Conservation (phyloP, 53 echinoderm and acorn worm species). For the Stichopus horrens region DNA sequence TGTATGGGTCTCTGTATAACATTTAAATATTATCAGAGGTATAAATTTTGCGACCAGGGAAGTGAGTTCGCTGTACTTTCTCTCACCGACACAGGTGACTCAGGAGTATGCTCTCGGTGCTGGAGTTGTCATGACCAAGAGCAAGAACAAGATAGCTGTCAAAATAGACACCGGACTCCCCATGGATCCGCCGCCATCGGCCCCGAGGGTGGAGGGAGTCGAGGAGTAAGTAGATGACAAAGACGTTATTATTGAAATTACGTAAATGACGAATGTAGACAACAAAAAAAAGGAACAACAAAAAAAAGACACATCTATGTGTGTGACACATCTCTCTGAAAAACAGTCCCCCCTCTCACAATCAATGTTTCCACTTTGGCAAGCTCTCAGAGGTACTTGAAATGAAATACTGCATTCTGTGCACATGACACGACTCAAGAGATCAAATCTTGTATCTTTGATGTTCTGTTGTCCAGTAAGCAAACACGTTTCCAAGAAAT, state of each 20-base stretch:
- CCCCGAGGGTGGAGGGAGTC: background rate
- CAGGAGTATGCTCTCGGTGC: constrained; percentile 72
- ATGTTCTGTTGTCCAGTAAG: too few relatives aligned
- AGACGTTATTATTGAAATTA: background rate
- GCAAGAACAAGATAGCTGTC: constrained; percentile 82
- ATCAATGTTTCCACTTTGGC: background rate
- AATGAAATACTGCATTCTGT: too few relatives aligned
- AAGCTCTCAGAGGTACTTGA: too few relatives aligned
- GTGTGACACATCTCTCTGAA: background rate
- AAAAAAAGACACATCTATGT: too few relatives aligned
- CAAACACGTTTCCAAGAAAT: too few relatives aligned
- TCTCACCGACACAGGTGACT: constrained; percentile 35
- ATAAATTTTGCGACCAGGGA: too few relatives aligned
- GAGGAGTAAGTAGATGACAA: constrained; percentile 5
- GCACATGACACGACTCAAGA: too few relatives aligned
- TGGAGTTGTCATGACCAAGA: constrained; percentile 80
- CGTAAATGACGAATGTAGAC: background rate
- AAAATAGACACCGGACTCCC: constrained; percentile 78
- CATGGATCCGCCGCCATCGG: constrained; percentile 40
- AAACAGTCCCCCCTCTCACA: background rate
- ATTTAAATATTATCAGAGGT: too few relatives aligned
- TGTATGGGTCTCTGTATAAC: too few relatives aligned
- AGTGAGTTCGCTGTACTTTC: background rate
- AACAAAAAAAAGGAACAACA: too few relatives aligned
- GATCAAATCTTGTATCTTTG: too few relatives aligned